Base-by-base conservation (phyloP, 2,888 invertebrate species). In the Caenorhabditis afra region DNA sequence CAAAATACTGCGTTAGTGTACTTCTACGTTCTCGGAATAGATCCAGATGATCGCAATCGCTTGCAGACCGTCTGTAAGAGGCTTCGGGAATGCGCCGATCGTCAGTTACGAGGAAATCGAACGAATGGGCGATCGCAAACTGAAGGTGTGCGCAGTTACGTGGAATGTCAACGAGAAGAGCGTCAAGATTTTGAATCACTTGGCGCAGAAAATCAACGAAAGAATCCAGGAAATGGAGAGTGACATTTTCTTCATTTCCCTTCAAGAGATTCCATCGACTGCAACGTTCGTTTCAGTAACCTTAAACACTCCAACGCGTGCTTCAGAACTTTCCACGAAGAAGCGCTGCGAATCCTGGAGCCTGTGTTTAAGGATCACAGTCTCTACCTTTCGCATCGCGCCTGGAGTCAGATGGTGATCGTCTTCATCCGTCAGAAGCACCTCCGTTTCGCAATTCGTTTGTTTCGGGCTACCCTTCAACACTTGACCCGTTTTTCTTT, bases 371-470 rank as follows among this genome's bases (percentile, higher is more conserved):
- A 58, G 20, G 68, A 70, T 11, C 87, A 89, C 52, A 70, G 77
- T 29, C 79, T 86, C 3, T 89, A 85, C 53, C 81, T 87, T 20
- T 88, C 88, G 22, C 82, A 85, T 41, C 77, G 89, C 37, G 83
- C 84, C 7, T 88, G 87, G 89, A 84, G 85, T n/a, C 89, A 89
- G 70, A 89, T 89, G 88, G 53, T 89, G 8, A 71, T 89, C 16
- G 79, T 89, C 8, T 88, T 87, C 74, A 85, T 89, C 7, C 68
- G 81, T 44, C 79, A 79, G 45, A 74, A 81, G 20, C 85, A 89
- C 45, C 61, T 87, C 23, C 76, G 81, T n/a, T 89, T 86, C 50
- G 84, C 87, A 11, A 87, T 88, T 16, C 79, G 89, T 29, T 29
- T 7, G 29, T 29, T 29, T 7, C 29, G 29, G 3, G n/a, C n/a